A percentile compares a stretch with the other conserved stretches of the same genome.
Conservation (phyloP, 2,113 vertebrate genomes). For the Protobothrops mucrosquamatus region DNA sequence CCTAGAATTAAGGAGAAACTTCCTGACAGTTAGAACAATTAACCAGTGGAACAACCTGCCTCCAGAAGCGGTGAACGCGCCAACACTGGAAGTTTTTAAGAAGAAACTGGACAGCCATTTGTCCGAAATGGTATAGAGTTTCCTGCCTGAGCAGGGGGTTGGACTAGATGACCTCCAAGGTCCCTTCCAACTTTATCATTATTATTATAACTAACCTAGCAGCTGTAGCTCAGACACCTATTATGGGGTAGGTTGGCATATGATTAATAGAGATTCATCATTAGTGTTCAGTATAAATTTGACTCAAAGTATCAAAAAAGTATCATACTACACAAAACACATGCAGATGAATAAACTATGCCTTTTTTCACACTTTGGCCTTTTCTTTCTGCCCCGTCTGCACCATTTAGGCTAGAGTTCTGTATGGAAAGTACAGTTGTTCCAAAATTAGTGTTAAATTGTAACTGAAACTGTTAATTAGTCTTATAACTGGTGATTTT, state of each 20-base stretch:
- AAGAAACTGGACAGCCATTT: no score
- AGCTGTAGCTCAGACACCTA: background rate
- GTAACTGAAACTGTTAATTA: background rate
- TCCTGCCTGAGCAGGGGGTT: no score
- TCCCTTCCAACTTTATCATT: no score
- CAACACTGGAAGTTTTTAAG: no score
- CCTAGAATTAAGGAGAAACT: no score
- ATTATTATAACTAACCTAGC: no score
- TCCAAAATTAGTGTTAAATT: background rate
- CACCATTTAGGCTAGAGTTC: background rate
- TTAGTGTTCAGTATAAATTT: background rate
- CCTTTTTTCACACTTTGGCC: background rate
- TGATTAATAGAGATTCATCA: background rate
- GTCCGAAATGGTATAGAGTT: no score
- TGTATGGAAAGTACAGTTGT: background rate
- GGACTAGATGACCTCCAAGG: no score
- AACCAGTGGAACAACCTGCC: no score
- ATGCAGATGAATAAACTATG: background rate
- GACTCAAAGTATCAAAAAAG: background rate
- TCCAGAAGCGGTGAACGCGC: no score
- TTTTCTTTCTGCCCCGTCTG: background rate
- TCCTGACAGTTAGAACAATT: no score
- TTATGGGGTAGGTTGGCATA: background rate
- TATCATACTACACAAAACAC: background rate
- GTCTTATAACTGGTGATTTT: constrained; percentile 7